Evolutionary conservation across 1,140 invertebrate genomes (phyloP), one percentile per base, ranked within the genome.

Genomic region (Archivesica marissinica): DNA sequence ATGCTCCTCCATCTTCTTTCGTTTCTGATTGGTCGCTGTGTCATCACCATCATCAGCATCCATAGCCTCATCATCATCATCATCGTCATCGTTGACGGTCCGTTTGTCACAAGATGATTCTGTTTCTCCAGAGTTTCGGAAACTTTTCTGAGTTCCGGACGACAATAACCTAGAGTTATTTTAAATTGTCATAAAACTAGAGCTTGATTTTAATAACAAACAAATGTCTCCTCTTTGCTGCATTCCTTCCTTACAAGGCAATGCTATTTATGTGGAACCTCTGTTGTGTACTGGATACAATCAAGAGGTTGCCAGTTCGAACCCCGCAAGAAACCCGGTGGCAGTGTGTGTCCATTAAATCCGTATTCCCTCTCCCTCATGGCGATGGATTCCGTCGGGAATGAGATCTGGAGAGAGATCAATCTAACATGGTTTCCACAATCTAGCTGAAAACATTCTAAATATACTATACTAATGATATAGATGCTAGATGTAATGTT

Each of bases 1-100:
- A 87, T 98, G 97, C 52, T 97, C 97, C 54, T 96, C 95, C 75
- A 96, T 95, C 86, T 96, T 95, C 50, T 95, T 93, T 83, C 95
- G 95, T 86, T 95, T 95, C 52, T 89, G 91, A 87, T 92, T 54
- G 93, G 94, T 86, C n/a, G 90, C 89, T 94, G 95, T 0, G 93
- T 94, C 89, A 95, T 96, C 7, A 94, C 93, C 33, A 94, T 94
- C 91, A 76, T 92, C 86, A n/a, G 88, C 95, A 88, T 95, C 95
- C 79, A 95, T 94, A 38, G 91, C 92, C 20, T 91, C 89, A 84
- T 93, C 91, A 4, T 93, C 93, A 38, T 94, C 94, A 28, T 94
- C 93, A 3, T 92, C 94, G 76, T 92, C 92, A 20, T 84, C 89
- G 30, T 94, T 25, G 17, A 44, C 33, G 41, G 50, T 72, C 15